A percentile compares a stretch with the other conserved stretches of the same genome.
Conservation (phyloP, 2,797 vertebrate genomes). For the Typhlichthys subterraneus region DNA sequence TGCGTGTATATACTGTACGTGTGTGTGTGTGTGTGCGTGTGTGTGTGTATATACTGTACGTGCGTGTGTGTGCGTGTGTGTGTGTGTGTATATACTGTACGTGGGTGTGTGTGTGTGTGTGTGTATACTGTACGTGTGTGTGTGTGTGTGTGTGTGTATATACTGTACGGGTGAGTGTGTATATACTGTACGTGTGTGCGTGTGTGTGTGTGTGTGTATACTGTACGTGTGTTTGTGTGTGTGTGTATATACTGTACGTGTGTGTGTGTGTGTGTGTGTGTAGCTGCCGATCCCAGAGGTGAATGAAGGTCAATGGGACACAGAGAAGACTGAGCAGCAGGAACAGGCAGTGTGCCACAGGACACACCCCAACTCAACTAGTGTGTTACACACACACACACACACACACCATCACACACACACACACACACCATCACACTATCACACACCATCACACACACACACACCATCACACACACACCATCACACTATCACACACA, state of each 20-base stretch:
- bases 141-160: conserved; percentile 1
- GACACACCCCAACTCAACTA: conserved; percentile 84
- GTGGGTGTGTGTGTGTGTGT: no score
- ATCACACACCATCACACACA: not conserved
- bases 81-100: no score
- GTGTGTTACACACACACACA: conserved; percentile 66
- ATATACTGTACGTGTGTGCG: no score
- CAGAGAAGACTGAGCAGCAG: conserved; percentile 49
- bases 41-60: no score
- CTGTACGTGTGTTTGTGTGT: conserved; percentile 13
- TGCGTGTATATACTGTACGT: no score
- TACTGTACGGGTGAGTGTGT: conserved; percentile 2
- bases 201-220: not conserved
- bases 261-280: conserved; percentile 30
- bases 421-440: conserved; percentile 1
- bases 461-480: conserved; percentile 1
- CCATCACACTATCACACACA: not conserved
- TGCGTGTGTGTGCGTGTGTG: no score
- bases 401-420: conserved; percentile 1
- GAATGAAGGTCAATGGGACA: conserved; percentile 55
- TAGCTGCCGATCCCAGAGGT: conserved; percentile 71
- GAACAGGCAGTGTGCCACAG: conserved; percentile 73
- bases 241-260: conserved; percentile 12
- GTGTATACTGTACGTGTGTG: not conserved
- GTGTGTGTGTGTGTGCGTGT: no score